These are phyloP conservation scores for Oxyruncus cristatus DNA, from an alignment of 2,113 vertebrate species.

Conservation along the genomic window DNA sequence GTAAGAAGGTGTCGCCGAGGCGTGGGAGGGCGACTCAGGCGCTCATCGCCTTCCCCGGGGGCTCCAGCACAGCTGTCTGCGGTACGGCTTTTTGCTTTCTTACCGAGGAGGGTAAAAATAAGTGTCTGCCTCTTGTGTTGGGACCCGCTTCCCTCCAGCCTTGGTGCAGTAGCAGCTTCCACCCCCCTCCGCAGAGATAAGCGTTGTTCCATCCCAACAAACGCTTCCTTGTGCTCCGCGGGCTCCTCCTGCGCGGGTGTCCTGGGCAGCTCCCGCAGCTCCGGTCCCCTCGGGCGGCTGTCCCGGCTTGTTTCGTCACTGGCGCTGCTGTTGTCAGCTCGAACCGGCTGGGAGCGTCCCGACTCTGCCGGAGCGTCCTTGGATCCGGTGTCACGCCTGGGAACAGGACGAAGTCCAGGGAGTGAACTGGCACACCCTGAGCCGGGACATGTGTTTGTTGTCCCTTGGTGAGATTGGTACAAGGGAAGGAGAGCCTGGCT, in stretches of 20 bases:
- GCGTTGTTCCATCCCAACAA: neutral
- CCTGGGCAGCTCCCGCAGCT: accelerated
- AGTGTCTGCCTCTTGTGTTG: neutral
- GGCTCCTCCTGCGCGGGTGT: neutral
- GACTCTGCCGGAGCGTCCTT: neutral
- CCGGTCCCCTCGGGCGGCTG: accelerated
- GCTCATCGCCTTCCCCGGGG: accelerated
- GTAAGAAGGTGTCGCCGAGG: neutral
- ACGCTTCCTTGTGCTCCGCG: neutral
- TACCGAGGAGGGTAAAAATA: neutral
- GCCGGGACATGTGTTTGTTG: neutral
- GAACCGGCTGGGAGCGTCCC: neutral
- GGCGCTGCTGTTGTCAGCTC: neutral
- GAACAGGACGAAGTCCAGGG: accelerated
- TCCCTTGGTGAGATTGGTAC: neutral
- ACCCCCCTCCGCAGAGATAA: neutral
- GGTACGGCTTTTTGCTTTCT: accelerated
- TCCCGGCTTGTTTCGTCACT: accelerated
- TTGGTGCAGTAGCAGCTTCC: neutral
- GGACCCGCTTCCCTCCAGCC: neutral
- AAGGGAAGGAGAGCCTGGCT: neutral
- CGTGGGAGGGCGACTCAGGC: neutral
- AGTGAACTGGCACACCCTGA: accelerated
- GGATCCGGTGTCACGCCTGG: accelerated
- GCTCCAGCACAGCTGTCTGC: accelerated